Percentiles rank a stretch among this genome's conserved stretches.
Conservation (phyloP, 2,797 vertebrate genomes). For the Decapterus maruadsi region DNA sequence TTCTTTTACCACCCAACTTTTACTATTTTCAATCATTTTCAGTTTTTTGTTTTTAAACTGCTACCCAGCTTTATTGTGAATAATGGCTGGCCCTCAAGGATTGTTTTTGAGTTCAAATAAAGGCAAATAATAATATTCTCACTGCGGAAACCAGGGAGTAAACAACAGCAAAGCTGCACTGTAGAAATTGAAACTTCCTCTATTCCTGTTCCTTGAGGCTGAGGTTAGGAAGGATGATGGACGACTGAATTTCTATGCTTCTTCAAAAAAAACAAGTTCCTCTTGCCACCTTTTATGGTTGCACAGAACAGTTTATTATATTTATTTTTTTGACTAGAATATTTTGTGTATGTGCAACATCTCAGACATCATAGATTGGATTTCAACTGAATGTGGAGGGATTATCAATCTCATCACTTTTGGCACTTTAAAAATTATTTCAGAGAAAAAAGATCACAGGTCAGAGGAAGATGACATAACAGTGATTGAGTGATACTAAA, state of each 20-base stretch:
- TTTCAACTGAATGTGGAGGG: slow-evolving; percentile 15
- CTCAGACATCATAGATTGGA: slow-evolving; percentile 22
- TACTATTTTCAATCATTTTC: background rate
- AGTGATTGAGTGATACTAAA: background rate
- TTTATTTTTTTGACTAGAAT: background rate
- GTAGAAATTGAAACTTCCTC: slow-evolving; percentile 38
- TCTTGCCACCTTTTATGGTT: background rate
- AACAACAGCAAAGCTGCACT: slow-evolving; percentile 48
- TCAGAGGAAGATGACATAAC: background rate
- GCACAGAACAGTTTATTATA: background rate
- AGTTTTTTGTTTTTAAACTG: background rate
- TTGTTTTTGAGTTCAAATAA: background rate
- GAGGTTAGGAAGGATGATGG: slow-evolving; percentile 45
- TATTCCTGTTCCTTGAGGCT: slow-evolving; percentile 41
- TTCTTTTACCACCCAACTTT: background rate
- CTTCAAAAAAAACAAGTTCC: slow-evolving; percentile 1
- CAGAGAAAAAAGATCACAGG: background rate
- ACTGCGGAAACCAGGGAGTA: slow-evolving; percentile 21
- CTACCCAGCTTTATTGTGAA: background rate
- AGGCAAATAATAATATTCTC: slow-evolving; percentile 25
- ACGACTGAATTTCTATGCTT: background rate
- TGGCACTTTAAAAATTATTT: slow-evolving; percentile 21
- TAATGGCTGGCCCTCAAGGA: background rate
- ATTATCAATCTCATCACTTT: slow-evolving; percentile 38
- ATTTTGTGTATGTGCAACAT: background rate